A percentile compares a stretch with the other conserved stretches of the same genome.
These are phyloP conservation scores for Ceratotherium simum DNA, from an alignment of 2,113 vertebrate species.

Conservation along the genomic window DNA sequence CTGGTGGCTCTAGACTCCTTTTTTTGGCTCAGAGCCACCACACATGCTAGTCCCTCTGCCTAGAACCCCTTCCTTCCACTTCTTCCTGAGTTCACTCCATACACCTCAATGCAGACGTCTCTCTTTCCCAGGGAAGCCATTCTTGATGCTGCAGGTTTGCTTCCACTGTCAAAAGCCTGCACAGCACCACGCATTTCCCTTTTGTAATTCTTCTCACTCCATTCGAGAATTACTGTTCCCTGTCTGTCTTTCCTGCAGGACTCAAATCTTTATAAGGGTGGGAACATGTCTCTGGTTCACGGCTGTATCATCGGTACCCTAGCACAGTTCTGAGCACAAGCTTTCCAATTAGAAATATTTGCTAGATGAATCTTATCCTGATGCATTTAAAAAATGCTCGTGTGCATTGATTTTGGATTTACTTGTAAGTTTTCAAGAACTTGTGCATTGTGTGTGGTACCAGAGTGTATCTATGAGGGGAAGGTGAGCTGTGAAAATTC, in stretches of 20 bases:
- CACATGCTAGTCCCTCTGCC: too few species aligned
- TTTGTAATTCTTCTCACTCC: neutral
- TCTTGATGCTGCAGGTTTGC: neutral
- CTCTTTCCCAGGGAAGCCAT: neutral
- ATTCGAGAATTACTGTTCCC: neutral
- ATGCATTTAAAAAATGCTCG: neutral
- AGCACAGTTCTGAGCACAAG: neutral
- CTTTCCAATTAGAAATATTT: neutral
- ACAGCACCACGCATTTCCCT: fast-evolving
- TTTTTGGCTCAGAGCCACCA: neutral
- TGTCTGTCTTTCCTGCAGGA: neutral
- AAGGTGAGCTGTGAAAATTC: neutral
- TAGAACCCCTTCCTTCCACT: neutral
- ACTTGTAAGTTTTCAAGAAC: neutral
- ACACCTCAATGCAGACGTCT: neutral
- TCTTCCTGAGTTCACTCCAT: neutral
- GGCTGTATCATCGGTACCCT: neutral
- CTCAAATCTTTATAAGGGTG: fast-evolving
- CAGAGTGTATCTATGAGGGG: neutral
- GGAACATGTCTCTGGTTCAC: fast-evolving
- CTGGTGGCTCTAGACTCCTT: neutral
- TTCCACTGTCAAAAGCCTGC: neutral
- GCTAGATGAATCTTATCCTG: neutral
- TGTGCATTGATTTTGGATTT: neutral
- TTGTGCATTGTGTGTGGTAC: neutral